These are phyloP conservation scores for Oxytorus armatus DNA, from an alignment of 2,888 invertebrate species.

Conservation along the genomic window DNA sequence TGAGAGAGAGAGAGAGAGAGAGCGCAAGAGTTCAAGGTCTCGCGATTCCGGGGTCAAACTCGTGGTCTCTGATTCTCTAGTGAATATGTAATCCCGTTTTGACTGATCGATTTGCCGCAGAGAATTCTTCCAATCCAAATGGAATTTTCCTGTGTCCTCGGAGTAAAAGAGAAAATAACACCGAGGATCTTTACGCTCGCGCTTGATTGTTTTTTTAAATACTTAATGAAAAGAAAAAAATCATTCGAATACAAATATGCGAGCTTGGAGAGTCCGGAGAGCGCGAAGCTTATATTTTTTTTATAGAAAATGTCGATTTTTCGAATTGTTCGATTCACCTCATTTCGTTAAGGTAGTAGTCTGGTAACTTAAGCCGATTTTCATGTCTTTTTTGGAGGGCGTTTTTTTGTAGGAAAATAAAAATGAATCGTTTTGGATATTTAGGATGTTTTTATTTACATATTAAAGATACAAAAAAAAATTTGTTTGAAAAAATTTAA, in stretches of 20 bases:
- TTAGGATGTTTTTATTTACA: too few relatives aligned
- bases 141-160: background rate
- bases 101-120: background rate
- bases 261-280: background rate
- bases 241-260: background rate
- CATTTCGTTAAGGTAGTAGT: too few relatives aligned
- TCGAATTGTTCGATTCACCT: too few relatives aligned
- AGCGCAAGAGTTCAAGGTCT: slow-evolving; percentile 66
- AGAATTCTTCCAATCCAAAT: background rate
- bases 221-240: background rate
- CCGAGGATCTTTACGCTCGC: background rate
- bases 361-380: too few relatives aligned
- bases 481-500: too few relatives aligned
- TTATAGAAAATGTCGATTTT: too few relatives aligned
- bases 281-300: too few relatives aligned
- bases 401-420: too few relatives aligned
- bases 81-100: slow-evolving; percentile 1
- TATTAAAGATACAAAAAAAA: too few relatives aligned
- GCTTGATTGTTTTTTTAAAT: background rate
- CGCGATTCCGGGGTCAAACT: slow-evolving; percentile 28
- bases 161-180: background rate
- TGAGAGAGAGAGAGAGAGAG: too few relatives aligned
- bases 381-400: too few relatives aligned
- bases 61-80: slow-evolving; percentile 1
- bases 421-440: too few relatives aligned